Conservation (phyloP, 2,888 invertebrate genomes). For the Helicoverpa assulta region DNA sequence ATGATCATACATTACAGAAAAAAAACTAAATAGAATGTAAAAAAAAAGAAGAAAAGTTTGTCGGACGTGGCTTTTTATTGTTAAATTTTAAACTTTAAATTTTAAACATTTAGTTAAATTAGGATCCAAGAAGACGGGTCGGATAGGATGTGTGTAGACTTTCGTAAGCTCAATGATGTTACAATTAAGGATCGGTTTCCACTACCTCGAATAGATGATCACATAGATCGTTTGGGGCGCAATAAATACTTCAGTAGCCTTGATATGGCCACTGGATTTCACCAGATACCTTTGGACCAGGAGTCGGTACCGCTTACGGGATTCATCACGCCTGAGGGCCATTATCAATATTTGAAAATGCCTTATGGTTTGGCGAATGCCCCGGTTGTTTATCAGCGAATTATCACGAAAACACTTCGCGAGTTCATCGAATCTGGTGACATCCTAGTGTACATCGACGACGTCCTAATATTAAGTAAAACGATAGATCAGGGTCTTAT, state of each 20-base stretch:
- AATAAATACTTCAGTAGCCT: background rate
- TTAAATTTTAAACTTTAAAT: no score
- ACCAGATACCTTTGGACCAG: background rate
- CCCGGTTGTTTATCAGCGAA: background rate
- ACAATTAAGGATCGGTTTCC: background rate
- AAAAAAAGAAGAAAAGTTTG: no score
- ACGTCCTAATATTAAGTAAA: background rate
- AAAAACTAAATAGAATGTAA: no score
- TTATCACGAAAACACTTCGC: background rate
- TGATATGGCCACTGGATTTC: background rate
- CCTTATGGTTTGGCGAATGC: background rate
- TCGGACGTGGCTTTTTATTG: no score
- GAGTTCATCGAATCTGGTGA: background rate
- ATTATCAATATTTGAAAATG: background rate
- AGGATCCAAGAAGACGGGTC: no score
- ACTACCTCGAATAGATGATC: slow-evolving; percentile 2
- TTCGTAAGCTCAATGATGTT: background rate
- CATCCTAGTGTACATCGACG: slow-evolving; percentile 6
- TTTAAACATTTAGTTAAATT: no score
- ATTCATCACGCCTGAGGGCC: background rate
- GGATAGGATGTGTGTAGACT: slow-evolving; percentile 1
- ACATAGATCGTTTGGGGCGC: background rate
- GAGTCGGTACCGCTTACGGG: background rate
- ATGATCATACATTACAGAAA: no score
- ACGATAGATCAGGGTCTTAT: background rate